Percentiles rank a stretch among this genome's conserved stretches.
Evolutionary conservation across 2,888 invertebrate genomes (phyloP).

Genomic region (Nephrotoma appendiculata): DNA sequence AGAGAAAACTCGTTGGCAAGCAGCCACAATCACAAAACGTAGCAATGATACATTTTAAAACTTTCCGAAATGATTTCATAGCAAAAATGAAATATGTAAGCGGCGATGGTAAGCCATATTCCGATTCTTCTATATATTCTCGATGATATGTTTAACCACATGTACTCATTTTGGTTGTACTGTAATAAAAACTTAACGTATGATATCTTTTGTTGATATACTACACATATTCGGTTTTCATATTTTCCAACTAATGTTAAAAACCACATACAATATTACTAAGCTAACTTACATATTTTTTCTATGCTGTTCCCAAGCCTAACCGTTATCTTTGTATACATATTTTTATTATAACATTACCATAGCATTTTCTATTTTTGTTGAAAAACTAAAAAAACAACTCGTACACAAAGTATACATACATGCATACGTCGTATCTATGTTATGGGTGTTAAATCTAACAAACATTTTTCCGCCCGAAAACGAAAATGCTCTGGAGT

Average conservation of each 20-base stretch:
- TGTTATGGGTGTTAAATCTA: neutral
- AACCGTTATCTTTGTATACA: neutral
- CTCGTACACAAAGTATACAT: neutral
- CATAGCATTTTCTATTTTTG: neutral
- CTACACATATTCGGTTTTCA: neutral
- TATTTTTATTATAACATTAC: neutral
- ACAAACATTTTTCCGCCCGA: neutral
- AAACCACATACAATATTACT: neutral
- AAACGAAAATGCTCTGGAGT: neutral
- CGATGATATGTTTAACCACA: neutral
- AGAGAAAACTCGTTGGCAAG: too few species aligned
- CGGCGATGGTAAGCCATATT: too few species aligned
- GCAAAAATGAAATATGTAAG: too few species aligned
- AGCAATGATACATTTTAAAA: too few species aligned
- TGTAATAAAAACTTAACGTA: neutral
- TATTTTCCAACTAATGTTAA: neutral
- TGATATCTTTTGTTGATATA: neutral
- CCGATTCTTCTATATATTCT: neutral
- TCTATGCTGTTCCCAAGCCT: neutral
- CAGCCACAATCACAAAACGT: too few species aligned
- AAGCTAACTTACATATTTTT: neutral
- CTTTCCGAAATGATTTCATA: too few species aligned
- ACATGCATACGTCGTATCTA: neutral
- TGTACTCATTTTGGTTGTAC: neutral
- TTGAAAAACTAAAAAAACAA: neutral